phyloP scores from a whole-genome alignment of 2,888 invertebrate species.

The Fragum whitleyi region DNA sequence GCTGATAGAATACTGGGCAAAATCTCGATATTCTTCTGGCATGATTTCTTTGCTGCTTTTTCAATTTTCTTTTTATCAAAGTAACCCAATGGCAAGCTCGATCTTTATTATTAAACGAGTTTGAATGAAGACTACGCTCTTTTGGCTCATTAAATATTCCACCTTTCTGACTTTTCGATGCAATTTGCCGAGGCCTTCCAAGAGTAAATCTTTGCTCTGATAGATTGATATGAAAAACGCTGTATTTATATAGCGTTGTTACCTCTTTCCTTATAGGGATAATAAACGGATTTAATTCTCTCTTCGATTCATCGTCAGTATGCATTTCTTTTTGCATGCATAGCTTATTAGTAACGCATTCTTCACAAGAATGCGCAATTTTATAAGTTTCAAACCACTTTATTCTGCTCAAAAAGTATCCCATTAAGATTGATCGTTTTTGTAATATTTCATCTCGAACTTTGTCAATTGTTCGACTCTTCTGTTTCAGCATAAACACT shows the following conservation, averaged over 20 bases:
- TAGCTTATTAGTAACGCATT: background rate
- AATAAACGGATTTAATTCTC: background rate
- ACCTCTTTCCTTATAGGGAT: background rate
- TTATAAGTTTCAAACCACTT: background rate
- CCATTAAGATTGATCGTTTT: background rate
- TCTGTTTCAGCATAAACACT: background rate
- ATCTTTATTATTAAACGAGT: too few relatives aligned
- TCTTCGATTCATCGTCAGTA: background rate
- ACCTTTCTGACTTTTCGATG: background rate
- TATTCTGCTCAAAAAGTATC: background rate
- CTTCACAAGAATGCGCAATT: background rate
- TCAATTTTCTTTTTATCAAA: background rate
- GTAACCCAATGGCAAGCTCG: too few relatives aligned
- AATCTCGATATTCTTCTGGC: background rate
- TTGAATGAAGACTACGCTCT: background rate
- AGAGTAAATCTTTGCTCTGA: background rate
- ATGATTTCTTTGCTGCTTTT: background rate
- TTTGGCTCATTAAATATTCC: background rate
- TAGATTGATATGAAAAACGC: background rate
- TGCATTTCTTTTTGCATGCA: background rate
- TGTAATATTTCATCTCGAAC: background rate
- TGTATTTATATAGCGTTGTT: background rate
- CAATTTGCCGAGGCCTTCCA: background rate
- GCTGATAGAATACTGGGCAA: background rate
- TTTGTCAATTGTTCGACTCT: background rate